Evolutionary conservation across 30 jellyfish, hydroid and myxozoan genomes (phyloP).

Genomic region (Chironex yamaguchii): DNA sequence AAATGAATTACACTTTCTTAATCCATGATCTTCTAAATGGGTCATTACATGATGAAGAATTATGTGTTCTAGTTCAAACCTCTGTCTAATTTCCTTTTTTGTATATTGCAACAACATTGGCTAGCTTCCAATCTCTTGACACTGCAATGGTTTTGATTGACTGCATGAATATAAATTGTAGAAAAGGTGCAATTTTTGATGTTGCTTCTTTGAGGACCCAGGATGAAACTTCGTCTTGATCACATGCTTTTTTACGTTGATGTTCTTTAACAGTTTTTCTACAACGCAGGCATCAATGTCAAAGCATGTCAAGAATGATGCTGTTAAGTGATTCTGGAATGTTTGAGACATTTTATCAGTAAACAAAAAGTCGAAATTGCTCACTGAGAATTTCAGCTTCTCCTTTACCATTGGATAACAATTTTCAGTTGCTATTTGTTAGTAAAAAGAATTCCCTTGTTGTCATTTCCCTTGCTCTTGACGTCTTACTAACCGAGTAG

Average conservation of each 20-base stretch:
- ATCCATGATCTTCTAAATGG: constrained; percentile 26
- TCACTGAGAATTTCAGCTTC: background rate
- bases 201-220: constrained; percentile 57
- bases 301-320: background rate
- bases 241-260: constrained; percentile 52
- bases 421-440: background rate
- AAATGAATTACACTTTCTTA: constrained; percentile 4
- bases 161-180: constrained; percentile 59
- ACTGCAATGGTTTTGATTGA: constrained; percentile 41
- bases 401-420: background rate
- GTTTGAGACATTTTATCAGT: background rate
- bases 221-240: constrained; percentile 44
- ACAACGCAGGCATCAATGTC: background rate
- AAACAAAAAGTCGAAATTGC: background rate
- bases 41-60: constrained; percentile 20
- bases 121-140: constrained; percentile 19
- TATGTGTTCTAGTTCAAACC: background rate
- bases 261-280: constrained; percentile 23
- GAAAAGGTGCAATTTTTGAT: constrained; percentile 47
- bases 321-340: background rate
- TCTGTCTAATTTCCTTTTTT: too few species aligned
- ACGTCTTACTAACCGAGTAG: constrained; percentile 39
- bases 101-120: too few species aligned
- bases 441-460: constrained; percentile 33
- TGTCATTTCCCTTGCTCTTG: constrained; percentile 42